phyloP scores from a whole-genome alignment of 2,888 invertebrate species.

The Lasioglossum figueresi region DNA sequence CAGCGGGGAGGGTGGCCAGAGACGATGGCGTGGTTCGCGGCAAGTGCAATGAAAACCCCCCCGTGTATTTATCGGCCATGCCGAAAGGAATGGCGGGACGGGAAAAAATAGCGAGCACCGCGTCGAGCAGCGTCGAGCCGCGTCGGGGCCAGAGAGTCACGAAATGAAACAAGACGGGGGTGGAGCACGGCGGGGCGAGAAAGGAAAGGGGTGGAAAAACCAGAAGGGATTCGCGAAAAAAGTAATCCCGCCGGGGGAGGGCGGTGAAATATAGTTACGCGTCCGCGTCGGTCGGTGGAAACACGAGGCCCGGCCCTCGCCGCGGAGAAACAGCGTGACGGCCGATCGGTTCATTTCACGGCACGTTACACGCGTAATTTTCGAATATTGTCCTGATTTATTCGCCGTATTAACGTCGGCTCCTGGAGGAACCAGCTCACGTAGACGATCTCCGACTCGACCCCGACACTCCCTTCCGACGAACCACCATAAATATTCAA shows the following conservation, averaged over 20 bases:
- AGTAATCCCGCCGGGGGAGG: constrained; percentile 39
- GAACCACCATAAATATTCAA: constrained; percentile 66
- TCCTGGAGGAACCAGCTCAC: constrained; percentile 13
- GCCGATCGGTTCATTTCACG: constrained; percentile 76
- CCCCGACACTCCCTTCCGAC: constrained; percentile 19
- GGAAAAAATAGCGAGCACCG: constrained; percentile 22
- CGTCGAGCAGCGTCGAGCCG: neutral
- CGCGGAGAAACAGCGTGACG: constrained; percentile 44
- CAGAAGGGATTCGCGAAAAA: constrained; percentile 10
- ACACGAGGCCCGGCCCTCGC: neutral
- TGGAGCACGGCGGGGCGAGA: neutral
- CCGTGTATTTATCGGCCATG: constrained; percentile 59
- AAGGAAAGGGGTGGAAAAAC: constrained; percentile 5
- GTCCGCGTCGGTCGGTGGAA: constrained; percentile 43
- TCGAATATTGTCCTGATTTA: constrained; percentile 74
- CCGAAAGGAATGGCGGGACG: constrained; percentile 25
- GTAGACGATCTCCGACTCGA: constrained; percentile 30
- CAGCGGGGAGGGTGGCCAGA: constrained; percentile 34
- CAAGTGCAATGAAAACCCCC: constrained; percentile 53
- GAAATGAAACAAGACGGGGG: constrained; percentile 47
- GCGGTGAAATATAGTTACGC: constrained; percentile 67
- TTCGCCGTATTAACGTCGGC: constrained; percentile 63
- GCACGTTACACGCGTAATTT: constrained; percentile 71
- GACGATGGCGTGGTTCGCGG: constrained; percentile 41
- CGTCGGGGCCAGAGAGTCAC: constrained; percentile 9